Evolutionary conservation across 1,140 invertebrate genomes (phyloP).

Genomic region (Adoxophyes honmai): DNA sequence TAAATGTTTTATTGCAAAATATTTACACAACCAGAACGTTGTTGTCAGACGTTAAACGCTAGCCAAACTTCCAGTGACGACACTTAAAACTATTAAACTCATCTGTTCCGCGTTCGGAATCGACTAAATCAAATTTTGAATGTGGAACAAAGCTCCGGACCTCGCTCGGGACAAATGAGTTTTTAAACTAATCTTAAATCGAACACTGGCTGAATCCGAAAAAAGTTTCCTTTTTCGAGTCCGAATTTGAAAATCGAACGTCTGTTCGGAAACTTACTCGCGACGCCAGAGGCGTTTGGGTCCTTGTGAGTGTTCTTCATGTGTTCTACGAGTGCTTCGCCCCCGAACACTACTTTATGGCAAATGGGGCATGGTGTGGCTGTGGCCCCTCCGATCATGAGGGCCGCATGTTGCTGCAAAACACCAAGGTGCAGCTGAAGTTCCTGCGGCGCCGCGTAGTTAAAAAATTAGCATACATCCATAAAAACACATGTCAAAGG

Average conservation of each 20-base stretch:
- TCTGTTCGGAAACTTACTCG: constrained; percentile 85
- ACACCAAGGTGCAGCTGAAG: constrained; percentile 90
- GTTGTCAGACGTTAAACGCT: neutral
- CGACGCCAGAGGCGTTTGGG: constrained; percentile 90
- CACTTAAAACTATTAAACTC: constrained; percentile 12
- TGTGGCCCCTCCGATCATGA: constrained; percentile 92
- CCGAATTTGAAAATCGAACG: constrained; percentile 37
- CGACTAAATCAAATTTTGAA: neutral
- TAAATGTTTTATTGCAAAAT: constrained; percentile 35
- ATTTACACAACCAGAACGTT: constrained; percentile 19
- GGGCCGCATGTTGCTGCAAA: constrained; percentile 95
- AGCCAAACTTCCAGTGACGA: constrained; percentile 14
- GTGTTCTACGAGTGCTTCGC: constrained; percentile 94
- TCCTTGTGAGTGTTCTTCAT: constrained; percentile 97
- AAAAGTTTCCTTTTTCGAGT: constrained; percentile 34
- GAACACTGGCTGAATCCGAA: neutral
- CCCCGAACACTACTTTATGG: constrained; percentile 94
- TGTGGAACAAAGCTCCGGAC: neutral
- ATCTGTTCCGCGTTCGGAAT: constrained; percentile 4
- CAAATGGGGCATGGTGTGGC: constrained; percentile 93
- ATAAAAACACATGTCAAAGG: constrained; percentile 35
- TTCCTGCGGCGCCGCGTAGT: constrained; percentile 79
- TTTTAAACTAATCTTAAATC: constrained; percentile 4
- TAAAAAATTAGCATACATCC: constrained; percentile 61
- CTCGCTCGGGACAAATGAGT: neutral